Conservation (phyloP, 2,113 vertebrate species). For the Lophura nycthemera region DNA sequence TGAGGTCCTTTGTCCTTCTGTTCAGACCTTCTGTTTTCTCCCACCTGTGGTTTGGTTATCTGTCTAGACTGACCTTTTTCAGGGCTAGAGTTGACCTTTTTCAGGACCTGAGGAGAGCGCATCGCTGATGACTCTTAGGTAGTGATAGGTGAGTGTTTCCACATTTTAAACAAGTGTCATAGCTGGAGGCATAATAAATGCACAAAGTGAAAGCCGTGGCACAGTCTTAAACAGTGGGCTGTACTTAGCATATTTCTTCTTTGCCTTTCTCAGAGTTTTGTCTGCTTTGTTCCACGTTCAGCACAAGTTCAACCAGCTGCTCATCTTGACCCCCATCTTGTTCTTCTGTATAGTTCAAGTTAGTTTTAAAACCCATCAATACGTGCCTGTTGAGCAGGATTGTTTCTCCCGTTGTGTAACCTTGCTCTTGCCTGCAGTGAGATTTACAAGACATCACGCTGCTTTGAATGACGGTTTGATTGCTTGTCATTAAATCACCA, state of each 20-base stretch:
- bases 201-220: not conserved
- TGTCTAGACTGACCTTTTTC: not conserved
- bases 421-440: not conserved
- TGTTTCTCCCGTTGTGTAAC: not conserved
- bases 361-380: not conserved
- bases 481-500: not conserved
- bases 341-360: not conserved
- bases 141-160: not conserved
- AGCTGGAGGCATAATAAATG: not conserved
- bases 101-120: not conserved
- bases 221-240: not conserved
- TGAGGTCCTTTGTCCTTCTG: not conserved
- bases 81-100: not conserved
- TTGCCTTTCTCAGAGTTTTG: not conserved
- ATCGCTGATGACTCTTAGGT: not conserved
- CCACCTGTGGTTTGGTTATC: not conserved
- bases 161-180: not conserved
- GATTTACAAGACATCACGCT: not conserved
- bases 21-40: not conserved
- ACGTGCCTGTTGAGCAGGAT: not conserved
- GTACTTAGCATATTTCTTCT: not conserved
- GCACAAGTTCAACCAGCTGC: not conserved
- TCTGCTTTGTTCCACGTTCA: not conserved
- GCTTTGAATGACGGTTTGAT: not conserved
- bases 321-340: not conserved